A percentile compares a stretch with the other conserved stretches of the same genome.
Conservation (phyloP, 2,888 invertebrate genomes). For the Cryptocheilus praepositus region DNA sequence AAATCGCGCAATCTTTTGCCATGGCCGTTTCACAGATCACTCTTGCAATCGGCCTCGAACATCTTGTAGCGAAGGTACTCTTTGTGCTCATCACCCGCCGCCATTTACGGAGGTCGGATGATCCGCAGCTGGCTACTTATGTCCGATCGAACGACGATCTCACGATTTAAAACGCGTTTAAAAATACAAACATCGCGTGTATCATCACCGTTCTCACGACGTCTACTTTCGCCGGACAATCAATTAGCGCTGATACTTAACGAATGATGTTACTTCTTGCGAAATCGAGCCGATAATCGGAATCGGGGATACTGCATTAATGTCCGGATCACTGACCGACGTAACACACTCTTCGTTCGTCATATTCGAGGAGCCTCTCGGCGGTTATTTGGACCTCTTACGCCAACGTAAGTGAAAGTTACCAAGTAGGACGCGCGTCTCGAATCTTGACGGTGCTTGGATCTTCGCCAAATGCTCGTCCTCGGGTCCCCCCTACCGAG, state of each 20-base stretch:
- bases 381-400: constrained; percentile 68
- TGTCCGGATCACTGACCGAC: constrained; percentile 30
- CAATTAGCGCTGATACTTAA: too few species aligned
- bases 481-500: constrained; percentile 36
- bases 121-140: too few species aligned
- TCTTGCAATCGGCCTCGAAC: constrained; percentile 50
- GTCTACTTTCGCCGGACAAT: too few species aligned
- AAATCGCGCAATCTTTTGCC: constrained; percentile 43
- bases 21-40: constrained; percentile 36
- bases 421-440: constrained; percentile 72
- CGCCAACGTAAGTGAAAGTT: constrained; percentile 73
- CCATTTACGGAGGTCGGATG: not conserved
- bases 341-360: constrained; percentile 30
- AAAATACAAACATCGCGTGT: too few species aligned
- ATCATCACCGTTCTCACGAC: too few species aligned
- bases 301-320: too few species aligned
- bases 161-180: too few species aligned
- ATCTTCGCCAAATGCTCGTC: constrained; percentile 69
- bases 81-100: constrained; percentile 13
- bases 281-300: too few species aligned
- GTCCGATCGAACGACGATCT: too few species aligned
- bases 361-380: constrained; percentile 39
- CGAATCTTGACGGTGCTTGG: constrained; percentile 60
- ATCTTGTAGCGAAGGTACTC: constrained; percentile 14
- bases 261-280: too few species aligned